Conservation (phyloP, 2,797 vertebrate species). For the Cercopithecus mitis region DNA sequence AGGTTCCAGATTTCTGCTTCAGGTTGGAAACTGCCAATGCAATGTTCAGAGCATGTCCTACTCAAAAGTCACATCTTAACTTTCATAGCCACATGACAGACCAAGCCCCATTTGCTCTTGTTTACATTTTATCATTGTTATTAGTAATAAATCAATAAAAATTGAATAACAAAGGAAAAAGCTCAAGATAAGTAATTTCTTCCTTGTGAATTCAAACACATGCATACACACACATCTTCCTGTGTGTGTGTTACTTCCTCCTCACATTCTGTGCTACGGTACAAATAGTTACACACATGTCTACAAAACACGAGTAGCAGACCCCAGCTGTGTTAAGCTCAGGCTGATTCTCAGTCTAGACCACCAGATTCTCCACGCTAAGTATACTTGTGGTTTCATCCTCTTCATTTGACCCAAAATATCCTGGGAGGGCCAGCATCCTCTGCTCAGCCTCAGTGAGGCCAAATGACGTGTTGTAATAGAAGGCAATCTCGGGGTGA, state of each 20-base stretch:
- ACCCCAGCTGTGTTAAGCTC: background rate
- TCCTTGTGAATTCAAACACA: background rate
- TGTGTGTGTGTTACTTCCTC: background rate
- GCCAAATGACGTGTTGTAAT: constrained; percentile 89
- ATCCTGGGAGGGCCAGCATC: constrained; percentile 92
- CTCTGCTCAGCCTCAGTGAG: constrained; percentile 92
- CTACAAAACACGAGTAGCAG: background rate
- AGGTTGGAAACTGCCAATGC: background rate
- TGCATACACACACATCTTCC: no score
- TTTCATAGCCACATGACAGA: background rate
- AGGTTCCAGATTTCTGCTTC: background rate
- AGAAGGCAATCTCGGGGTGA: constrained; percentile 88
- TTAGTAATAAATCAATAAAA: constrained; percentile 48
- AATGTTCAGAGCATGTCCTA: background rate
- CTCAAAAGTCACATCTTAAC: background rate
- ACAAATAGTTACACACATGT: background rate
- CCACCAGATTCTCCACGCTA: constrained; percentile 87
- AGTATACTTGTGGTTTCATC: constrained; percentile 84
- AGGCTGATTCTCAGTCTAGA: constrained; percentile 73
- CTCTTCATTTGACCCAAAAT: constrained; percentile 88
- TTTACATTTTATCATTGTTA: constrained; percentile 63
- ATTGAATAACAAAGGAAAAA: constrained; percentile 4
- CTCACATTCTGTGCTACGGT: background rate
- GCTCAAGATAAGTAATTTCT: constrained; percentile 44
- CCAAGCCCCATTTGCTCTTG: background rate